Percentiles rank a stretch among this genome's conserved stretches.
These are phyloP conservation scores for Pelecanus crispus DNA, from an alignment of 2,113 vertebrate species.

Conservation along the genomic window DNA sequence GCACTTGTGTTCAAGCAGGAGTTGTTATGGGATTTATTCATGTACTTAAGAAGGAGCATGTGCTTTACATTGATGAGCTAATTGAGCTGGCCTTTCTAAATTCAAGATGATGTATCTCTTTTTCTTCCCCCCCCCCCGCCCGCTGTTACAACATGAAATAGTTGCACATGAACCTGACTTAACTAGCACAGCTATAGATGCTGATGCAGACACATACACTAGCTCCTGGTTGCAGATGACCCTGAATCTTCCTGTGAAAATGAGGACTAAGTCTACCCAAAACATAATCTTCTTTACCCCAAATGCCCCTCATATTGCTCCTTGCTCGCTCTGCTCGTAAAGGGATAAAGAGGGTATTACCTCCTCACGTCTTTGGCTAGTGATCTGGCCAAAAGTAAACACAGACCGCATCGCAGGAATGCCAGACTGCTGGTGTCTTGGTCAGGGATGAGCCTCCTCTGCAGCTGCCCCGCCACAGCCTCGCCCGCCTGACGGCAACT, in stretches of 20 bases:
- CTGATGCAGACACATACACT: neutral
- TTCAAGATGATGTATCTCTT: neutral
- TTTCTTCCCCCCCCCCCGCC: neutral
- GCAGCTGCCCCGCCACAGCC: neutral
- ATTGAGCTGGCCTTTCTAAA: neutral
- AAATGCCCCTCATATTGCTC: neutral
- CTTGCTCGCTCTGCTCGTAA: neutral
- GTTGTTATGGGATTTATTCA: neutral
- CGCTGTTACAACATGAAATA: neutral
- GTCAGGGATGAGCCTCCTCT: neutral
- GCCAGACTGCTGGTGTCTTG: neutral
- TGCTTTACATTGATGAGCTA: neutral
- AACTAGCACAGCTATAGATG: neutral
- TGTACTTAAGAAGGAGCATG: neutral
- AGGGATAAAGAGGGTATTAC: neutral
- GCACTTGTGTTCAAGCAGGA: neutral
- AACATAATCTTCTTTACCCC: neutral
- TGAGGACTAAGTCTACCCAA: neutral
- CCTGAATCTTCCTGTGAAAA: neutral
- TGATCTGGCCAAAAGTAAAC: neutral
- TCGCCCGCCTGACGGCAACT: fast-evolving
- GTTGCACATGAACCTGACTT: neutral
- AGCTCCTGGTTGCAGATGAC: neutral
- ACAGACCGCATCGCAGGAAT: neutral
- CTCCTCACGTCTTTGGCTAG: neutral